These are phyloP conservation scores for Arnoldichthys spilopterus DNA, from an alignment of 2,797 vertebrate species.

Conservation along the genomic window DNA sequence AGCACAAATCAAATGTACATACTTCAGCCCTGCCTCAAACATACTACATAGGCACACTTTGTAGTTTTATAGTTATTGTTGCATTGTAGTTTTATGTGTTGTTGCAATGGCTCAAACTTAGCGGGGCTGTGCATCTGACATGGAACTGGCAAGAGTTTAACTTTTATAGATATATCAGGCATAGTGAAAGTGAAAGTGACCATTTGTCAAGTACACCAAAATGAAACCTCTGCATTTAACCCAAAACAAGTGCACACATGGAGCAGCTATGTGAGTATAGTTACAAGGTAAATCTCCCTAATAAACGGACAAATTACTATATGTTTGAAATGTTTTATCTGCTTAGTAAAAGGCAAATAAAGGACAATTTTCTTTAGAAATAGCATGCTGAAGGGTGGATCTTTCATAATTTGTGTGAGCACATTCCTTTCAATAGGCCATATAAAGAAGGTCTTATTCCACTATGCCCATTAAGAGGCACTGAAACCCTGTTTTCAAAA, in stretches of 20 bases:
- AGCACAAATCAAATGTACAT: no score
- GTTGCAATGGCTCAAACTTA: no score
- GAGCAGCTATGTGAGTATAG: no score
- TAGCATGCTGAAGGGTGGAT: background rate
- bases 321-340: background rate
- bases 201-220: no score
- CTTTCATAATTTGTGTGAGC: background rate
- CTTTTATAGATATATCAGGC: no score
- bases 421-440: background rate
- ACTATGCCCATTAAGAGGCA: background rate
- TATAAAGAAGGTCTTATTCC: slow-evolving; percentile 8
- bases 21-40: no score
- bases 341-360: background rate
- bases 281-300: background rate
- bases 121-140: no score
- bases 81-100: no score
- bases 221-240: no score
- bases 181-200: no score
- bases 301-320: background rate
- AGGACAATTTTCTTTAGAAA: background rate
- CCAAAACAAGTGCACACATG: no score
- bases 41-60: background rate
- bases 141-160: no score
- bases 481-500: slow-evolving; percentile 28
- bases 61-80: background rate